Evolutionary conservation across 2,113 vertebrate species (phyloP).

Genomic region (Dasyprocta punctata): DNA sequence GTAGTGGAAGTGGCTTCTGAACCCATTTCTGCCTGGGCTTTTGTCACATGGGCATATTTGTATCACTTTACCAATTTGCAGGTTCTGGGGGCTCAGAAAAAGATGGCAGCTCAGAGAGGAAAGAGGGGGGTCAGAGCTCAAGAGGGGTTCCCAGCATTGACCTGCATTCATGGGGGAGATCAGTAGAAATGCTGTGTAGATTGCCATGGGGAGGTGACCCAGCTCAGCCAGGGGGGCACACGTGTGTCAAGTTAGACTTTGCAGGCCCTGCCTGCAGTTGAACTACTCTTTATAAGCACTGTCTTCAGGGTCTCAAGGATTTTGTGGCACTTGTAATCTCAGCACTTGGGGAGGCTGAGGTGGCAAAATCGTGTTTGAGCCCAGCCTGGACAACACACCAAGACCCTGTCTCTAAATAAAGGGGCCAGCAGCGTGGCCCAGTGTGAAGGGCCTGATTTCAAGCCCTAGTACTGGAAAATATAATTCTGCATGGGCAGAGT

Average conservation of each 20-base stretch:
- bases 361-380: not conserved
- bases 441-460: not conserved
- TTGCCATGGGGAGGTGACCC: fast-evolving
- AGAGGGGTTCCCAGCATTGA: not conserved
- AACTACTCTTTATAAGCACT: fast-evolving
- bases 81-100: no score
- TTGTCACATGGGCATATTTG: not conserved
- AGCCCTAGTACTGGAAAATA: not conserved
- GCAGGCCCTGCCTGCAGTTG: fast-evolving
- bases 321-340: not conserved
- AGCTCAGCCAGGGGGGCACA: not conserved
- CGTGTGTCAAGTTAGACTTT: not conserved
- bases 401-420: not conserved
- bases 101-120: not conserved
- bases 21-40: not conserved
- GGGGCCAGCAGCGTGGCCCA: not conserved
- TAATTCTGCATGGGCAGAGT: not conserved
- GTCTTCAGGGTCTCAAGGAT: not conserved
- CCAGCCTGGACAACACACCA: not conserved
- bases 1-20: not conserved
- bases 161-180: not conserved
- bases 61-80: not conserved
- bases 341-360: not conserved
- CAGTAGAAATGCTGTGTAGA: not conserved
- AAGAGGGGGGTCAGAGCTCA: not conserved